These are phyloP conservation scores for Cephonodes hylas DNA, from an alignment of 2,888 invertebrate genomes.

Conservation along the genomic window DNA sequence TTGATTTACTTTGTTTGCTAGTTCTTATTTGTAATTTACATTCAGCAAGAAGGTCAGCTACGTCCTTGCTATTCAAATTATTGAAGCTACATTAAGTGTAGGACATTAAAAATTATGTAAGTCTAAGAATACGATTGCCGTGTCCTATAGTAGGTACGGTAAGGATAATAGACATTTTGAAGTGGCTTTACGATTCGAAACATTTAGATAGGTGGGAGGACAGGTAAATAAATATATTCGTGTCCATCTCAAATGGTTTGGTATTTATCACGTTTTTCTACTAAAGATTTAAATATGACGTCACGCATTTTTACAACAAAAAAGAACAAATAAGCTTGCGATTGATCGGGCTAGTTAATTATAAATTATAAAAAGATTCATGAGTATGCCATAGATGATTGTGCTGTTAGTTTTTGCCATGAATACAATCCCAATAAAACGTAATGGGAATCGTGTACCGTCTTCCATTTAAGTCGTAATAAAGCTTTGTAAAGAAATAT, in stretches of 20 bases:
- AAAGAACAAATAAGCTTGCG: not conserved
- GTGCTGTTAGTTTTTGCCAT: not conserved
- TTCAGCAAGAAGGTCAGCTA: not conserved
- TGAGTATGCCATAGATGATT: not conserved
- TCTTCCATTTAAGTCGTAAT: constrained; percentile 28
- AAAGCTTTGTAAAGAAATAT: constrained; percentile 25
- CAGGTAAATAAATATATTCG: not conserved
- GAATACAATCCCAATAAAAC: constrained; percentile 19
- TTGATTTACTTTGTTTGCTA: constrained; percentile 15
- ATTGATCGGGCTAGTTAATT: not conserved
- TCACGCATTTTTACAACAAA: not conserved
- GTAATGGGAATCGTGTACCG: constrained; percentile 5
- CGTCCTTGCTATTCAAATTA: not conserved
- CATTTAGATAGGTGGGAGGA: not conserved
- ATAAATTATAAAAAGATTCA: not conserved
- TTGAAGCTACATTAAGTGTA: not conserved
- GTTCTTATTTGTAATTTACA: not conserved
- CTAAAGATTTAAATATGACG: not conserved
- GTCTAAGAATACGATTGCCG: too few species aligned
- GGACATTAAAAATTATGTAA: not conserved
- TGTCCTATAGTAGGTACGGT: too few species aligned
- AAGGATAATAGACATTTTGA: not conserved
- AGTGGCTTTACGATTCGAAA: not conserved
- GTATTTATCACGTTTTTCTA: not conserved
- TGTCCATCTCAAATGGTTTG: not conserved